Conservation (phyloP, 2,888 invertebrate species). For the Dromius quadrimaculatus region DNA sequence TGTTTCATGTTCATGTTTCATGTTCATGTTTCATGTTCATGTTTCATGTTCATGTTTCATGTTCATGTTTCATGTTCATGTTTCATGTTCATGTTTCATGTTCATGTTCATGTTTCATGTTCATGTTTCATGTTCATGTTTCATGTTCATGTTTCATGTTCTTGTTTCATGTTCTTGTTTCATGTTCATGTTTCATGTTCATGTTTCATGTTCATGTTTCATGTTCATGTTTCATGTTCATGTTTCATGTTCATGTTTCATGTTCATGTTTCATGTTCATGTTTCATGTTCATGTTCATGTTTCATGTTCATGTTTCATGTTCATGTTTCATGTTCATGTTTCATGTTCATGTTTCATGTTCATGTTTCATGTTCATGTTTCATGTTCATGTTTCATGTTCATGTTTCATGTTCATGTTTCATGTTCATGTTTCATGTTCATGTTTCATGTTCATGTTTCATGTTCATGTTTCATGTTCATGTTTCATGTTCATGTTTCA, state of each 20-base stretch:
- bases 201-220: slow-evolving; percentile 8
- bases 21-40: neutral
- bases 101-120: neutral
- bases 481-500: no score
- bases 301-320: neutral
- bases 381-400: slow-evolving; percentile 3
- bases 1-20: neutral
- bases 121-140: neutral
- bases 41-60: slow-evolving; percentile 6
- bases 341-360: neutral
- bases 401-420: slow-evolving; percentile 9
- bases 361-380: slow-evolving; percentile 13
- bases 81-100: neutral
- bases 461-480: no score
- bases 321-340: neutral
- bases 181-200: slow-evolving; percentile 13
- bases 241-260: slow-evolving; percentile 5
- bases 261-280: slow-evolving; percentile 6
- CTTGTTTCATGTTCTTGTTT: slow-evolving; percentile 8
- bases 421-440: neutral
- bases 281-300: neutral
- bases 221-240: slow-evolving; percentile 16
- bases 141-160: neutral
- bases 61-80: neutral
- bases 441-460: slow-evolving; percentile 2